Percentiles rank a stretch among this genome's conserved stretches.
Evolutionary conservation across 2,797 vertebrate genomes (phyloP).

Genomic region (Masticophis lateralis): DNA sequence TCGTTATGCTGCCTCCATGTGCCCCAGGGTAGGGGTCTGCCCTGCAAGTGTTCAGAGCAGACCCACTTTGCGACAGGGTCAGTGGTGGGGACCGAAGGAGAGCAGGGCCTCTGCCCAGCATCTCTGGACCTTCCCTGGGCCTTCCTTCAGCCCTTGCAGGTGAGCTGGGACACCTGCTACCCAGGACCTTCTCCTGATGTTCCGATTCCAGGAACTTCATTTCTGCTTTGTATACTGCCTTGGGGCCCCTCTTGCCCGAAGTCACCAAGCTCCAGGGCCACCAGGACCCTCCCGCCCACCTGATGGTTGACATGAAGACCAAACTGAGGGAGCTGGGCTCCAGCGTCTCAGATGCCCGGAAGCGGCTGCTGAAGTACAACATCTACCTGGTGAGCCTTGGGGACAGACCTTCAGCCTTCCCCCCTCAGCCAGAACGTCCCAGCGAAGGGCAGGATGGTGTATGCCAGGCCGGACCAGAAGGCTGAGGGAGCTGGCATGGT

Average conservation of each 20-base stretch:
- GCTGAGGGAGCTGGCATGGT: too few relatives aligned
- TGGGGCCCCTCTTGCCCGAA: not conserved
- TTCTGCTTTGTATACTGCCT: not conserved
- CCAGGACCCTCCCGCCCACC: conserved; percentile 9
- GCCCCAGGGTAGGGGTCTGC: not conserved
- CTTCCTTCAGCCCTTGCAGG: not conserved
- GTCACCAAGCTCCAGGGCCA: conserved; percentile 1
- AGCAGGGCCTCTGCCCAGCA: not conserved
- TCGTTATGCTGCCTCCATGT: not conserved
- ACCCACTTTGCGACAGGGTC: not conserved
- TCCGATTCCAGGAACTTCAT: conserved; percentile 4
- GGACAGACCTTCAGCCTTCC: not conserved
- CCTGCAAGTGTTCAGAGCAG: not conserved
- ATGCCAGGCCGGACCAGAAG: not conserved
- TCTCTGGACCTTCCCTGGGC: not conserved
- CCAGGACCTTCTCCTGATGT: not conserved
- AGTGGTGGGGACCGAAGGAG: not conserved
- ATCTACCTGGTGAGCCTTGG: conserved; percentile 1
- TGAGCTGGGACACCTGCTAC: not conserved
- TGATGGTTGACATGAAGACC: conserved; percentile 32
- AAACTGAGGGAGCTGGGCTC: conserved; percentile 21
- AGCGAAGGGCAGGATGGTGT: fast-evolving
- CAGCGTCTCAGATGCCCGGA: not conserved
- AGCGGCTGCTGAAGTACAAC: conserved; percentile 22
- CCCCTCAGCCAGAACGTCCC: fast-evolving